Base-by-base conservation (phyloP, 2,797 vertebrate species). In the Hozukius guyotensis region DNA sequence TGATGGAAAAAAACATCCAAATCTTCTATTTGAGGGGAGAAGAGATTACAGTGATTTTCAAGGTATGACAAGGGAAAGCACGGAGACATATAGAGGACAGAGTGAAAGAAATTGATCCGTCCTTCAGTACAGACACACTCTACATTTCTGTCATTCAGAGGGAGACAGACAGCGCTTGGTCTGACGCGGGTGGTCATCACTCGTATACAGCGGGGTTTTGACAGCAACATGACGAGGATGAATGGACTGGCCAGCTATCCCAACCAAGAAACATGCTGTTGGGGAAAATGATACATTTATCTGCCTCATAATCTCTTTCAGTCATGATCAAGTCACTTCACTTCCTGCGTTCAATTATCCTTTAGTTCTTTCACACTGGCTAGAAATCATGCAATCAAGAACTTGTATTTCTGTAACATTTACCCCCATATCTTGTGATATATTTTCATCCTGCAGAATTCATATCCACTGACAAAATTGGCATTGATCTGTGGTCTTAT, bases 211-310 rank as follows among this genome's bases (percentile, higher is more conserved):
- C 80, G 64, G 75, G 80, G 82, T 92, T 92, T 87, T 95, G 95
- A 95, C 95, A 96, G 92, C 88, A 87, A 89, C 93, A 94, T 94
- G 95, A 95, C 93, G 93, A 89, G 93, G 90, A 95, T 91, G 91
- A 87, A 94, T 94, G 91, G 92, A 91, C 86, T 82, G 84, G 86
- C 89, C 87, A 72, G 78, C 67, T 69, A 38, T 85, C 75, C 85
- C 77, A 83, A 90, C 84, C 82, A 79, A 88, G 84, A 91, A 76
- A 79, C 77, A 63, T 84, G 84, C 81, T 81, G 88, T 36, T 68
- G 25, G 29, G 27, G 71, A 74, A 84, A 85, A 84, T 84, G 46
- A 87, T 86, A 85, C 60, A 90, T 93, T 89, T 86, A 89, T 86
- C 78, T 77, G 82, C 29, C 56, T 77, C 69, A 52, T 89, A 62